A percentile compares a stretch with the other conserved stretches of the same genome.
Evolutionary conservation across 1,140 invertebrate genomes (phyloP).

Genomic region (Tenebrio molitor): DNA sequence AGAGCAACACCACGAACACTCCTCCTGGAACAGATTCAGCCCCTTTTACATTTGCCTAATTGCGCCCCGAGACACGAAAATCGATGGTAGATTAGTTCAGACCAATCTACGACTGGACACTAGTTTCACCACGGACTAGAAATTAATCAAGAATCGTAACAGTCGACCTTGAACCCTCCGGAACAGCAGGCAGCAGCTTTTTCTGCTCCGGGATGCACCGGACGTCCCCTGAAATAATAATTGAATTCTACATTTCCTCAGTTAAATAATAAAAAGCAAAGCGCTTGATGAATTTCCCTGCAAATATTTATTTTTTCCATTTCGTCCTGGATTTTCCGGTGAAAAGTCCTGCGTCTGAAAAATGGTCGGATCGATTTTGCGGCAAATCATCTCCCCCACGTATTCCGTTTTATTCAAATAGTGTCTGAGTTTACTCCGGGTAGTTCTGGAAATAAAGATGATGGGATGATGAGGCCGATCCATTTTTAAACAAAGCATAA

Average conservation of each 20-base stretch:
- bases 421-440: not conserved
- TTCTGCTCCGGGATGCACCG: too few relatives aligned
- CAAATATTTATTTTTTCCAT: conserved; percentile 33
- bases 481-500: not conserved
- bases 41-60: too few relatives aligned
- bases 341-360: not conserved
- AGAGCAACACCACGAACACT: conserved; percentile 97
- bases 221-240: too few relatives aligned
- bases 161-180: too few relatives aligned
- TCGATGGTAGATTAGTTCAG: too few relatives aligned
- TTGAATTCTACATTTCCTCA: not conserved
- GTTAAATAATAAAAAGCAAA: conserved; percentile 26
- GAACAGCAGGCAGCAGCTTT: too few relatives aligned
- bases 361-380: conserved; percentile 1
- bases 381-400: conserved; percentile 7
- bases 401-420: conserved; percentile 17
- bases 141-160: too few relatives aligned
- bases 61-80: too few relatives aligned
- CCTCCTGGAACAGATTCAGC: conserved; percentile 76
- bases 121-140: too few relatives aligned
- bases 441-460: not conserved
- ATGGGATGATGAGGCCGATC: not conserved
- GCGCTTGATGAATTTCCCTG: conserved; percentile 2
- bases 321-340: not conserved
- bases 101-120: too few relatives aligned